phyloP scores from a whole-genome alignment of 2,888 invertebrate genomes.

The Eristalis arbustorum region DNA sequence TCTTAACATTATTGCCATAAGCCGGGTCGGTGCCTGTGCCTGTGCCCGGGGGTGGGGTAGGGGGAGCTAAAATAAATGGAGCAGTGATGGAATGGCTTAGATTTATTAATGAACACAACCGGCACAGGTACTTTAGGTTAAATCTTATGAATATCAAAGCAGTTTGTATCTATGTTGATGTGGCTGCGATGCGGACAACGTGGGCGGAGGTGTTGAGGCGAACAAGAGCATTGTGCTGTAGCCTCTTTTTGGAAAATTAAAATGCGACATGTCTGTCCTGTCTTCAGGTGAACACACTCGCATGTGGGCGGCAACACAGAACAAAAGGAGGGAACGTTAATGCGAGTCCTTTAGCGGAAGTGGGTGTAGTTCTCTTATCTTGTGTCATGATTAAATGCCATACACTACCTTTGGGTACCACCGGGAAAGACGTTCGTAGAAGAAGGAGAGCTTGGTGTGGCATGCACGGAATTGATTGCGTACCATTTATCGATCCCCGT shows the following conservation, averaged over 20 bases:
- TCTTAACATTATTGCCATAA: constrained; percentile 40
- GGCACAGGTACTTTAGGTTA: constrained; percentile 36
- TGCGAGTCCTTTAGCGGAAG: background rate
- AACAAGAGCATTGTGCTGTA: background rate
- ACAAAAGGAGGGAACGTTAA: background rate
- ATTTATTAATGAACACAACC: constrained; percentile 62
- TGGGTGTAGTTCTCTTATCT: background rate
- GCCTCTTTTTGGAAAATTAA: background rate
- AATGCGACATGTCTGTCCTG: background rate
- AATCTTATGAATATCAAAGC: constrained; percentile 64
- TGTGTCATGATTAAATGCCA: background rate
- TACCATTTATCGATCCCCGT: too few relatives aligned
- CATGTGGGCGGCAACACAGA: background rate
- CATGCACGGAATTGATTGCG: too few relatives aligned
- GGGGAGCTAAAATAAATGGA: constrained; percentile 38
- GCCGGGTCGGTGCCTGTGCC: background rate
- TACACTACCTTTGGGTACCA: background rate
- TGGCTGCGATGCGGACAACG: background rate
- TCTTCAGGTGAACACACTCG: background rate
- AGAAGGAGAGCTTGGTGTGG: background rate
- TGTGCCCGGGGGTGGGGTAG: background rate
- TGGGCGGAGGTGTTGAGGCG: background rate
- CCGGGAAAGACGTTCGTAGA: background rate
- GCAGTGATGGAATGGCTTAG: constrained; percentile 58
- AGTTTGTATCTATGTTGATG: constrained; percentile 31